Percentiles rank a stretch among this genome's conserved stretches.
These are phyloP conservation scores for Adelosebastes latens DNA, from an alignment of 2,797 vertebrate species.

Conservation along the genomic window DNA sequence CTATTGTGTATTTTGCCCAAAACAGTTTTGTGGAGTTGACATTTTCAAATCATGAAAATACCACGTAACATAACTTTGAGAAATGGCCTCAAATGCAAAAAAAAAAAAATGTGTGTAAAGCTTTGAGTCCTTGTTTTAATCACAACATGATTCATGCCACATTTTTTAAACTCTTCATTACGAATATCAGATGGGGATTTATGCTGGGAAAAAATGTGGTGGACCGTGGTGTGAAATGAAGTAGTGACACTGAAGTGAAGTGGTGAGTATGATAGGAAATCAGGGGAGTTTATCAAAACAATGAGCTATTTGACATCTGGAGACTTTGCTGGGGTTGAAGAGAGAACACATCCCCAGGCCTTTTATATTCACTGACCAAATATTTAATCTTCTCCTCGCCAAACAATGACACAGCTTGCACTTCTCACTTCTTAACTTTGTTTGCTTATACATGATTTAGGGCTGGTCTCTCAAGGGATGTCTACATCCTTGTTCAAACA, in stretches of 20 bases:
- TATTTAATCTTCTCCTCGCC: not conserved
- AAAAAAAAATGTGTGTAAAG: not conserved
- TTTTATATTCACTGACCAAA: conserved; percentile 17
- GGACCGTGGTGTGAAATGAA: not conserved
- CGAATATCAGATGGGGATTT: not conserved
- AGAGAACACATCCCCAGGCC: not conserved
- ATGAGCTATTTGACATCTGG: conserved; percentile 50
- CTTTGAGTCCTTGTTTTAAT: not conserved
- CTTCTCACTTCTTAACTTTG: not conserved
- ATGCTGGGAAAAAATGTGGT: not conserved
- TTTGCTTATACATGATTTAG: not conserved
- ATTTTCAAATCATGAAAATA: not conserved
- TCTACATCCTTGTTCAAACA: not conserved
- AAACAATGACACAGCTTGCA: not conserved
- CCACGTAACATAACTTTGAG: not conserved
- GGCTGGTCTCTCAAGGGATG: not conserved
- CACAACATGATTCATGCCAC: not conserved
- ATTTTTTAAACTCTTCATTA: not conserved
- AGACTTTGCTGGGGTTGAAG: not conserved
- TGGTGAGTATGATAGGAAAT: conserved; percentile 19
- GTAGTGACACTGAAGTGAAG: not conserved
- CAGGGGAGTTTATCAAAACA: conserved; percentile 35
- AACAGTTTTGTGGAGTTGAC: not conserved
- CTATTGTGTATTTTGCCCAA: not conserved
- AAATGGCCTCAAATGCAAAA: not conserved